Evolutionary conservation across 1,140 invertebrate species (phyloP), one percentile per base, ranked within the genome.

Genomic region (Aplysia californica): DNA sequence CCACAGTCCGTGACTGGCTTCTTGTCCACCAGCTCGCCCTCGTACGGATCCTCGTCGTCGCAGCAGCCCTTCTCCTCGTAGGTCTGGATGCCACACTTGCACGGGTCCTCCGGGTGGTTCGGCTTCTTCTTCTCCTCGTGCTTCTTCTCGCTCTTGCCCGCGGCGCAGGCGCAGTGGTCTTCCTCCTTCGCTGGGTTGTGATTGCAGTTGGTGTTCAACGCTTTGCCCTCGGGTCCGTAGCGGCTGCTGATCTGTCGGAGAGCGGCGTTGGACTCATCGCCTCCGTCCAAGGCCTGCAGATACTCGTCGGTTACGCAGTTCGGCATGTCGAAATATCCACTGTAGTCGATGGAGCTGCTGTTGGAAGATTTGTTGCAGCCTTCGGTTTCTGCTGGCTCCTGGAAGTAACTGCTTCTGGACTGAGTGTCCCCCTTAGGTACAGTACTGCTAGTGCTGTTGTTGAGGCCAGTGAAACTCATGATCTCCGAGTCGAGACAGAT

Each of bases 271-370:
- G 44, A 56, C 29, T 70, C 68, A 58, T 70, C 50, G 29, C 68
- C 68, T 3, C 68, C 68, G 50, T 70, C 68, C 1, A 70, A 44
- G 31, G 68, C 68, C 1, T 29, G 68, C 41, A 70, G 31, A n/a
- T 70, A 70, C 20, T 56, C 31, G 38, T 70, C 68, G 5, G 36
- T 70, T 26, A 70, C 68, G 58, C 44, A 70, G 0, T 70, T 55
- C 20, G 68, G 68, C 20, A 70, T 56, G 18, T 70, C 68, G 38
- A 70, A 70, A 35, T 70, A 70, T 1, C 68, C 38, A 35, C 44
- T 20, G 20, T 55, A 70, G 44, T 70, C 68, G n/a, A n/a, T n/a
- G n/a, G n/a, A n/a, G 38, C 2, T 70, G 44, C 31, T 56, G 26
- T 35, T 35, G 68, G 20, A 39, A 26, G 44, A 58, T 1, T 56